Base-by-base conservation (phyloP, 1,140 invertebrate species). In the Goniozus legneri region DNA sequence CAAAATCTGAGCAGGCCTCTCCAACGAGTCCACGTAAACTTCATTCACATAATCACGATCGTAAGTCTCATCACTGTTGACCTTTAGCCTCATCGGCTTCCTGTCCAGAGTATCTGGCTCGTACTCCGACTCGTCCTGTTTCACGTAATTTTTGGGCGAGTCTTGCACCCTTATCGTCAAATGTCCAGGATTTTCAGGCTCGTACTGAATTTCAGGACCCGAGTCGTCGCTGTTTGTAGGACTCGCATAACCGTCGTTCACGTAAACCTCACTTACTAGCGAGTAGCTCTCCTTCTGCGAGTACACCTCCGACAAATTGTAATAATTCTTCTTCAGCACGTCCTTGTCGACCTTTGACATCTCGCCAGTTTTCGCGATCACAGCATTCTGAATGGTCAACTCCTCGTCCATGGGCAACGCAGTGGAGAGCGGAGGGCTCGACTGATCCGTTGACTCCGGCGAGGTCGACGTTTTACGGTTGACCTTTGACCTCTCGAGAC, bases 41-140 rank as follows among this genome's bases (percentile, higher is more conserved):
- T 78, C 69, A 51, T 72, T 64, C 49, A 64, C 51, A 52, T 42
- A 31, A 0, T 65, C 49, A 53, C 60, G 56, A 38, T 75, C 56
- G 58, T 77, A 55, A 32, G 61, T 52, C 20, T 72, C 50, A 21
- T 69, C 60, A 2, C 58, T 64, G 48, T 74, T 76, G 14, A 77
- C 69, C 50, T 79, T 80, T 3, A 81, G 62, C 60, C 85, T 88
- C 54, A 78, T 81, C 30, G 86, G 84, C 64, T 90, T 89, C n/a
- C 89, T 73, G 60, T 91, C 89, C 18, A 91, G 68, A 0, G 89
- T 92, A 55, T 92, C 89, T 0, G 88, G 88, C 64, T 92, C 89
- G 59, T 89, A 91, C 51, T 91, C 88, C 2, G 84, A 85, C 50
- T 87, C 85, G 35, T 85, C 80, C 10, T 82, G 80, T 58, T 79